Evolutionary conservation across 2,888 invertebrate genomes (phyloP), one percentile per base, ranked within the genome.

Genomic region (Podotricha telesiphe): DNA sequence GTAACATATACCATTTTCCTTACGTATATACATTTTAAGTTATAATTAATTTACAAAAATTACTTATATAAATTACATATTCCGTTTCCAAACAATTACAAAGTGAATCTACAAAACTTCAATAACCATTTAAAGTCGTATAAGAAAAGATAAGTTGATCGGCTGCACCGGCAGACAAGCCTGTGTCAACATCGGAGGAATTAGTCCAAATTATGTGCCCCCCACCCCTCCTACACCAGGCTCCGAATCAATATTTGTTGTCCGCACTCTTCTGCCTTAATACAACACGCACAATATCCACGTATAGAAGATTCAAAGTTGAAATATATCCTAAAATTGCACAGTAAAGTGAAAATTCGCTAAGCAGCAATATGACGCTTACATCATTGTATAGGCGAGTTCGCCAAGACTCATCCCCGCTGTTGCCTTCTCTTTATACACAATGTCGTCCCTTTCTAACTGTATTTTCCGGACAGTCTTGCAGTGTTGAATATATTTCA

Each of bases 231-330:
- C 68, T 72, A 77, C 83, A 84, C 87, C 86, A 84, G 83, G 80
- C 82, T 79, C 84, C 91, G 91, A 93, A 93, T 93, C 93, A 93
- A 93, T 93, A 93, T 93, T 93, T 93, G 93, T 93, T 88, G 93
- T 93, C 91, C 90, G 92, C 84, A 91, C 93, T 93, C 92, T 92
- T 93, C 93, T 92, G 87, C 88, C 91, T 88, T 91, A 87, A 87
- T 91, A 91, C 85, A 87, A 88, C 91, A 93, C 92, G 92, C 92
- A 92, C 88, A 87, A 86, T 87, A 82, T 87, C 85, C 87, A 87
- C 86, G 87, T 81, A 83, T 75, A 74, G 72, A 55, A 17, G 34
- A 11, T 13, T 1, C 1, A 55, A 69, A 65, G 0, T 48, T 0
- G 79, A 74, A 73, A 45, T 65, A 19, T 63, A 79, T 77, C 69